Evolutionary conservation across 2,113 vertebrate genomes (phyloP).

Genomic region (Elachura formosa): DNA sequence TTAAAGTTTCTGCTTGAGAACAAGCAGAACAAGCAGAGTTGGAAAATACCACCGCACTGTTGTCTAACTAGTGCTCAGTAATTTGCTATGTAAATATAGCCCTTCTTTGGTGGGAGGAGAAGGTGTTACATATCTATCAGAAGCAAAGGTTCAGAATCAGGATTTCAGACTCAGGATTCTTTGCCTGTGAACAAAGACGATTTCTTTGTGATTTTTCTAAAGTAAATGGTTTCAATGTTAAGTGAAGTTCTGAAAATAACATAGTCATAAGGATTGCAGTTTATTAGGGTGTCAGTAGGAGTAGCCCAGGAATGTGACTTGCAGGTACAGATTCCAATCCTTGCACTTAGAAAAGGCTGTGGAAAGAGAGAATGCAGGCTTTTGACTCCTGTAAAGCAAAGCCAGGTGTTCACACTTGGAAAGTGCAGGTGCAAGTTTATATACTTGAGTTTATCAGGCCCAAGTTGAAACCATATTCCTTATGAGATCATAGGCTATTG

Average conservation of each 20-base stretch:
- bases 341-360: neutral
- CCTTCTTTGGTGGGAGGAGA: neutral
- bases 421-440: constrained; percentile 30
- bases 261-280: neutral
- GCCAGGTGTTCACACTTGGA: constrained; percentile 17
- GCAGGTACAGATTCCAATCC: neutral
- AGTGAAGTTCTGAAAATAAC: neutral
- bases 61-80: rapidly evolving
- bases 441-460: constrained; percentile 13
- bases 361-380: neutral
- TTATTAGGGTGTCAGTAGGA: neutral
- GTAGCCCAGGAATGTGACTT: neutral
- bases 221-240: neutral
- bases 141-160: neutral
- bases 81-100: neutral
- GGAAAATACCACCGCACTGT: neutral
- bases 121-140: neutral
- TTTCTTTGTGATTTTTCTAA: neutral
- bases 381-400: neutral
- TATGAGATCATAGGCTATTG: constrained; percentile 19
- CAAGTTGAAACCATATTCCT: neutral
- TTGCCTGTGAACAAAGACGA: rapidly evolving
- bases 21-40: too few relatives aligned
- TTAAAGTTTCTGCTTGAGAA: neutral
- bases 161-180: neutral